Evolutionary conservation across 2,113 vertebrate genomes (phyloP).

Genomic region (Ammodytes dubius): DNA sequence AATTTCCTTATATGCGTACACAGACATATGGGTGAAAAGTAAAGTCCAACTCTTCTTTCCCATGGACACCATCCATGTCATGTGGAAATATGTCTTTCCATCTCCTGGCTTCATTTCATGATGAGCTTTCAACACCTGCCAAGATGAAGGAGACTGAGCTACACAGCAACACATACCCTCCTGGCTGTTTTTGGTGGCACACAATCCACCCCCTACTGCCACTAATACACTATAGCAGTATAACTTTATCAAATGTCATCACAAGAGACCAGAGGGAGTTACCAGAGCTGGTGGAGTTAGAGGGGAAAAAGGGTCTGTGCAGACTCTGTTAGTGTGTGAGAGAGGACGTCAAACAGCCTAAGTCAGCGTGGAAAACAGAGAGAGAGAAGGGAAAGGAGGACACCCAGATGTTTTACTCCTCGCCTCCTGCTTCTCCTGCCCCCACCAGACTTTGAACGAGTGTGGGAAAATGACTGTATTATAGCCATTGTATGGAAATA

Average conservation of each 20-base stretch:
- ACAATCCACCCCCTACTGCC: constrained; percentile 70
- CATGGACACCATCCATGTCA: constrained; percentile 33
- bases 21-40: constrained; percentile 7
- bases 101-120: constrained; percentile 28
- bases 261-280: background rate
- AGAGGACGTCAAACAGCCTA: constrained; percentile 27
- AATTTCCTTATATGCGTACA: background rate
- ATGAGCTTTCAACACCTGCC: constrained; percentile 56
- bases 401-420: constrained; percentile 55
- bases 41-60: constrained; percentile 29
- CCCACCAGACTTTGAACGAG: background rate
- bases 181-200: constrained; percentile 29
- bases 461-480: constrained; percentile 54
- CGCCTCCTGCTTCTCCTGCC: constrained; percentile 22
- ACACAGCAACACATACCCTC: background rate
- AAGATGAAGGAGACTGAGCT: background rate
- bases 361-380: constrained; percentile 38
- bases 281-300: constrained; percentile 1
- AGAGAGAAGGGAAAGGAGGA: constrained; percentile 48
- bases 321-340: constrained; percentile 30
- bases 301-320: constrained; percentile 3
- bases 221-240: background rate
- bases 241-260: background rate
- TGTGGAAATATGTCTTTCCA: constrained; percentile 60
- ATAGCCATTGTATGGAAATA: constrained; percentile 7